These are phyloP conservation scores for Tortricodes alternella DNA, from an alignment of 2,888 invertebrate species.

Conservation along the genomic window DNA sequence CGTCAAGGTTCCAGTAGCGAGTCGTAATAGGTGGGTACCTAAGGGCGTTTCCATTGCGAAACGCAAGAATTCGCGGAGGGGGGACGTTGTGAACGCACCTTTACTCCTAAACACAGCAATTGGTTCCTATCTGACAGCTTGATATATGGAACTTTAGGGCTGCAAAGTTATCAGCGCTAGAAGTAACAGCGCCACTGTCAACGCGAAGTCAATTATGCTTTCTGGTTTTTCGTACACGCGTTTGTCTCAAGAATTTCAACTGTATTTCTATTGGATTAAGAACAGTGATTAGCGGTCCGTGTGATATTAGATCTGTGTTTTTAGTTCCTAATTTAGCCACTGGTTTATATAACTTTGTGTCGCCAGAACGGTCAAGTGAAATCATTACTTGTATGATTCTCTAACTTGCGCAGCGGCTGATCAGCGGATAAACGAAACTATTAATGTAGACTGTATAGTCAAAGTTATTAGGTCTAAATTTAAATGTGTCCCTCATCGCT, in stretches of 20 bases:
- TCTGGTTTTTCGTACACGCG: background rate
- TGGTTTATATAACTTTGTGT: slow-evolving; percentile 1
- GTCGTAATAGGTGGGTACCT: slow-evolving; percentile 69
- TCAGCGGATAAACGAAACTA: too few relatives aligned
- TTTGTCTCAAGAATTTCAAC: background rate
- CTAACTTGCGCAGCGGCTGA: too few relatives aligned
- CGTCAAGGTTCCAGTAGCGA: slow-evolving; percentile 79
- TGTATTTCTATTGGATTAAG: background rate
- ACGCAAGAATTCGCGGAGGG: slow-evolving; percentile 64
- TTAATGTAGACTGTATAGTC: too few relatives aligned
- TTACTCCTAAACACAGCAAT: slow-evolving; percentile 67
- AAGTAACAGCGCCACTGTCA: background rate
- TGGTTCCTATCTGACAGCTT: slow-evolving; percentile 74
- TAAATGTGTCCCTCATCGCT: too few relatives aligned
- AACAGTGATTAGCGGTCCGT: background rate
- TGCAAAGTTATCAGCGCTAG: slow-evolving; percentile 30
- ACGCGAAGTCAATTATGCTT: background rate
- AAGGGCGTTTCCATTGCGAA: slow-evolving; percentile 72
- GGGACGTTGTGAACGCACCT: slow-evolving; percentile 65
- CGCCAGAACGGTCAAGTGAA: slow-evolving; percentile 1
- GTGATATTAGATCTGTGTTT: background rate
- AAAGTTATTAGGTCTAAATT: too few relatives aligned
- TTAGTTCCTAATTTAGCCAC: slow-evolving; percentile 33
- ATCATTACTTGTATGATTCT: slow-evolving; percentile 33
- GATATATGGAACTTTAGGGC: slow-evolving; percentile 66